Percentiles rank a stretch among this genome's conserved stretches.
phyloP scores from a whole-genome alignment of 1,140 invertebrate species.

The Heliconius eleuchia region DNA sequence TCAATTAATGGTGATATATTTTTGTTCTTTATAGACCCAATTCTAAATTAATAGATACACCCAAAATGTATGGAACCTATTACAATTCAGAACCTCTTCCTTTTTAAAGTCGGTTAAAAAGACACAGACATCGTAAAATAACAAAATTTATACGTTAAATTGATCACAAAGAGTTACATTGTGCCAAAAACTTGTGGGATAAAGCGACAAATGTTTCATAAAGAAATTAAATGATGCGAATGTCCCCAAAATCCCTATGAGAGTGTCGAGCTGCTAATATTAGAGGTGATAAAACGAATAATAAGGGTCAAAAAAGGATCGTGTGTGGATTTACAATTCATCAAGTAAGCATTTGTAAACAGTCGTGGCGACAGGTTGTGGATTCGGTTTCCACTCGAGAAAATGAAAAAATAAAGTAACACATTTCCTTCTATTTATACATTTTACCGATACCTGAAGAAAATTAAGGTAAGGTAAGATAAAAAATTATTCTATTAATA shows the following conservation, averaged over 20 bases:
- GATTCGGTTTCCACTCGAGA: background rate
- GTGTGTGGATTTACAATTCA: background rate
- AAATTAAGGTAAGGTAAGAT: background rate
- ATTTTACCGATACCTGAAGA: background rate
- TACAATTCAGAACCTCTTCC: too few relatives aligned
- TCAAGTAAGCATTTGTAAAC: background rate
- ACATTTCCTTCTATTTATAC: background rate
- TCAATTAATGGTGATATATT: too few relatives aligned
- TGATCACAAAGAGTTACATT: background rate
- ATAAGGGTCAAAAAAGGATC: background rate
- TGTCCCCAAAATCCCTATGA: background rate
- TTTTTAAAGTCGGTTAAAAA: too few relatives aligned
- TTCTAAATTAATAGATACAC: too few relatives aligned
- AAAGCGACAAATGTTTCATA: background rate
- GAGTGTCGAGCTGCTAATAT: background rate
- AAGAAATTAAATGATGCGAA: slow-evolving; percentile 15
- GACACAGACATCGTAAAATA: background rate
- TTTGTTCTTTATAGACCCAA: too few relatives aligned
- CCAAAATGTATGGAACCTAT: too few relatives aligned
- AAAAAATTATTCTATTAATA: too few relatives aligned
- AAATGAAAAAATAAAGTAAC: background rate
- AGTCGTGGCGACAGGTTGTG: too few relatives aligned
- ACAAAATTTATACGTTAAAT: background rate
- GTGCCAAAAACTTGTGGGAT: background rate
- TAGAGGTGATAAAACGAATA: background rate